These are phyloP conservation scores for Rallus limicola DNA, from an alignment of 2,113 vertebrate genomes.

Conservation along the genomic window DNA sequence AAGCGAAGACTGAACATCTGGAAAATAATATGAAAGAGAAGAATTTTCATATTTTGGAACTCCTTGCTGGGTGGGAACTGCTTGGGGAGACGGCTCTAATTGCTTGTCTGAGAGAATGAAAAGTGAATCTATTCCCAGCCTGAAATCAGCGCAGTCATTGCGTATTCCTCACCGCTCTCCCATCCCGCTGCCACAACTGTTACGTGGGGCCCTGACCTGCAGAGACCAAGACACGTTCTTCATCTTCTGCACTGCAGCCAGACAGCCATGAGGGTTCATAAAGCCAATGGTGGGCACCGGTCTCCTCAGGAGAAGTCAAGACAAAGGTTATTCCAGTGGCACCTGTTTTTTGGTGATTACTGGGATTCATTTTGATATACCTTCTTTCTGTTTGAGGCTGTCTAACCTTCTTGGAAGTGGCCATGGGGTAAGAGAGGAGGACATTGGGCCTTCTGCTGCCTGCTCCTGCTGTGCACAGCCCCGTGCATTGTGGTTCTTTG, in stretches of 20 bases:
- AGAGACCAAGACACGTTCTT: neutral
- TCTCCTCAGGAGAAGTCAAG: neutral
- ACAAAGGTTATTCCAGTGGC: neutral
- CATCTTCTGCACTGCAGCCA: neutral
- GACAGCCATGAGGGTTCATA: accelerated
- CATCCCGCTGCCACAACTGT: neutral
- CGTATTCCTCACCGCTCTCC: neutral
- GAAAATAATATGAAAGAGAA: conserved; percentile 44
- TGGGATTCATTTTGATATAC: too few relatives aligned
- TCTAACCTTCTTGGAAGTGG: neutral
- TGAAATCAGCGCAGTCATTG: neutral
- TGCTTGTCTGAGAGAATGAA: conserved; percentile 26
- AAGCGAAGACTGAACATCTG: conserved; percentile 54
- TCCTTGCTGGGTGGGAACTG: conserved; percentile 15
- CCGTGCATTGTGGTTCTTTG: neutral
- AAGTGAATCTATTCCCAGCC: neutral
- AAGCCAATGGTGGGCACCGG: neutral
- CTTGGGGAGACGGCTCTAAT: conserved; percentile 11
- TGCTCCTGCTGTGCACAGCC: neutral
- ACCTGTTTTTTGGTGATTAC: neutral
- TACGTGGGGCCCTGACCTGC: neutral
- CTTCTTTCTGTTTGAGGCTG: neutral
- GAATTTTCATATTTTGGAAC: conserved; percentile 27
- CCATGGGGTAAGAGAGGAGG: neutral
- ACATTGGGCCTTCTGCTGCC: neutral